Evolutionary conservation across 2,113 vertebrate genomes (phyloP), one percentile per base, ranked within the genome.

Genomic region (Clarias magur): DNA sequence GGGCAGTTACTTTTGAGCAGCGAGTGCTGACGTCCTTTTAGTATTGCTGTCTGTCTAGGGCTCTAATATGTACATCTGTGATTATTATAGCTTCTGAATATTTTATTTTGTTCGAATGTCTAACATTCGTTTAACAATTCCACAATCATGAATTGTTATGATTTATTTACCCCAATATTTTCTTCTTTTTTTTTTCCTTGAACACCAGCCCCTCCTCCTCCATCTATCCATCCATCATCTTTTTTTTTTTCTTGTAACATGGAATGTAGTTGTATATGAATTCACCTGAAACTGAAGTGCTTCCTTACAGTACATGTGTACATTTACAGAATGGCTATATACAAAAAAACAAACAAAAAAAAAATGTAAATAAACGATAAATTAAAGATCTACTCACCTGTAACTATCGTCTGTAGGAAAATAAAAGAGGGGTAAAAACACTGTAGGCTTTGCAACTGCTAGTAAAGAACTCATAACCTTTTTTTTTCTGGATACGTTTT

Each of bases 381-480:
- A 1, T 9, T 72, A 86, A 92, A 88, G 87, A 88, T 89, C 92
- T 88, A 88, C 90, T 91, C 95, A 95, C 95, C 95, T 96, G 95
- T 93, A 95, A 95, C 95, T 96, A 95, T 96, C 91, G 96, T 96
- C 89, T 68, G 86, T 92, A 91, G 82, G 89, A 93, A 93, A 92
- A 92, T 89, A 93, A 95, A 96, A 95, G 93, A 92, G 88, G 63
- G 95, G 95, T 97, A 96, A 97, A 96, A 97, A 96, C 54, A 90
- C 87, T 93, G 90, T 93, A 89, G 91, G 82, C 90, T 94, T 92
- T 93, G 93, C 92, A 92, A 92, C 88, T 93, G 92, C 92, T 90
- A 80, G 91, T 89, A 68, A 91, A 90, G 79, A 89, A 90, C 88
- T 93, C 86, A 90, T 68, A 89, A 91, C 91, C 86, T 68, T 87